Base-by-base conservation (phyloP, 2,888 invertebrate species). In the Myopa tessellatipennis region DNA sequence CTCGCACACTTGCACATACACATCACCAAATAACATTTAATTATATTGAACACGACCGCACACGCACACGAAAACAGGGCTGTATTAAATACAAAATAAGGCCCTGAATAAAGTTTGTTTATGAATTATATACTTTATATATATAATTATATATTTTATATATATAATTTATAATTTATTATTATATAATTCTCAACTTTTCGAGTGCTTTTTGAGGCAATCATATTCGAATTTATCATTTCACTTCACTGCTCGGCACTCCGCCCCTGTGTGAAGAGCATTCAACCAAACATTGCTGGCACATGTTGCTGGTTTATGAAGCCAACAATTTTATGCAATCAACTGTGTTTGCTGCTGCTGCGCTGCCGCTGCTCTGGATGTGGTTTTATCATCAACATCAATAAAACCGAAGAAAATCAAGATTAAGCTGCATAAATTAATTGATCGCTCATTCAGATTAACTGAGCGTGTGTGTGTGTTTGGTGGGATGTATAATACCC, bases 391-490 rank as follows among this genome's bases (percentile, higher is more conserved):
- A 26, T 55, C 70, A n/a, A 38, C 50, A 55, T 55, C 70, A 52
- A 52, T 71, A n/a, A 71, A 71, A 58, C 55, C 67, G 36, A 67
- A 38, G 67, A n/a, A 40, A 67, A 67, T 67, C 4, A 67, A 40
- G 40, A 45, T 67, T 67, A 40, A 67, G 36, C 67, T 67, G 67
- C 45, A 67, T 40, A 38, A 67, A 67, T 40, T 67, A 67, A 67
- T 67, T 38, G 40, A 67, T 14, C 45, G 18, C 40, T 45, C 67
- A 40, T 40, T 67, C 40, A 45, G n/a, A 58, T n/a, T 58, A 58
- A 58, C n/a, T 58, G 4, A 16, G 58, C n/a, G 16, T 58, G n/a
- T 14, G 45, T 45, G 45, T 45, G 45, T 10, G 10, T 45, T 45
- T 45, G 45, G 45, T 45, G 26, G 26, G 26, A 26, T 26, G 26